Conservation (phyloP, 1,140 invertebrate genomes). For the Hestina assimilis region DNA sequence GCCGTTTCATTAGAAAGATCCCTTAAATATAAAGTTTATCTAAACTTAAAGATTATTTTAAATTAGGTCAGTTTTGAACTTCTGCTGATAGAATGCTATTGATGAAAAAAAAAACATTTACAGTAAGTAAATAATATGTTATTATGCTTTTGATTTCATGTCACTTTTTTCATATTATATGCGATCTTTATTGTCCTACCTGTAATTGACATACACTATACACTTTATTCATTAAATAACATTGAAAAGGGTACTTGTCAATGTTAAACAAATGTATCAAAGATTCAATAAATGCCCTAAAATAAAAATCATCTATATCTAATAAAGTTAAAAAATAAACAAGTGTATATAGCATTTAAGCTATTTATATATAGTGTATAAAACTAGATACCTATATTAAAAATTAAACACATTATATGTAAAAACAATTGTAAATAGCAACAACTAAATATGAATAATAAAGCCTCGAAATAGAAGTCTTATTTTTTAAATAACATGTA, state of each 20-base stretch:
- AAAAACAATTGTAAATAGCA: conserved; percentile 72
- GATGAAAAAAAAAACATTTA: neutral
- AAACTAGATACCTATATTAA: conserved; percentile 16
- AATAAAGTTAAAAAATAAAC: conserved; percentile 5
- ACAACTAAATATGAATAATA: conserved; percentile 62
- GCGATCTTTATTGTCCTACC: conserved; percentile 31
- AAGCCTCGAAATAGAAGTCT: conserved; percentile 59
- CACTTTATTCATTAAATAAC: neutral
- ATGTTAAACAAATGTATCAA: neutral
- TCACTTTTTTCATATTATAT: neutral
- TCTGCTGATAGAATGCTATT: neutral
- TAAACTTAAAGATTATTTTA: conserved; percentile 1
- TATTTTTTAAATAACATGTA: conserved; percentile 29
- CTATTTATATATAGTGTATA: conserved; percentile 11
- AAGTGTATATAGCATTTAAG: conserved; percentile 13
- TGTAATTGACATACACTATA: conserved; percentile 30
- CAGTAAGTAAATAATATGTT: neutral
- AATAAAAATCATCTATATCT: neutral
- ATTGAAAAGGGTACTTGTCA: too few species aligned
- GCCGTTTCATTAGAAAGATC: neutral
- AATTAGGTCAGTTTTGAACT: conserved; percentile 1
- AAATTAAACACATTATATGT: conserved; percentile 56
- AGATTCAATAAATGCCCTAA: neutral
- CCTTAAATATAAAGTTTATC: conserved; percentile 1
- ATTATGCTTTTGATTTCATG: neutral